Evolutionary conservation across 2,797 vertebrate species (phyloP), one percentile per base, ranked within the genome.

Genomic region (Oreortyx pictus): DNA sequence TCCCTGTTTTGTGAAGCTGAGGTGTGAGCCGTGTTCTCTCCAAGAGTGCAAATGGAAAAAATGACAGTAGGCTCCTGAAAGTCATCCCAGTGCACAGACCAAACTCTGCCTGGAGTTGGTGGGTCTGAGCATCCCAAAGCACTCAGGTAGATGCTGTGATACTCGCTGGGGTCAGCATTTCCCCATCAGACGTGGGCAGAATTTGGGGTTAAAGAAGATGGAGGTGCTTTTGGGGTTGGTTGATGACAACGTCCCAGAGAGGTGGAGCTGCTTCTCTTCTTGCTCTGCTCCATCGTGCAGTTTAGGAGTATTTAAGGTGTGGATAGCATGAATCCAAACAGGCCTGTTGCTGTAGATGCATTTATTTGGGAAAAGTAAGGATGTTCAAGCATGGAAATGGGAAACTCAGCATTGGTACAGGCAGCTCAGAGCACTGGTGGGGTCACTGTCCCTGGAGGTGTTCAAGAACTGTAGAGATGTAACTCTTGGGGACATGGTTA

Each of bases 71-170:
- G 75, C 68, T 62, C 14, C 18, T 5, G 20, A 71, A 75, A 60
- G 47, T 24, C 50, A 43, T 33, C 75, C 65, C 29, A 5, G 33
- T 0, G 70, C 35, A 14, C 46, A 14, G 16, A 57, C 50, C 16
- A 3, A 31, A 43, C 29, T 43, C 61, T 1, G 5, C 20, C 9
- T 0, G 2, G n/a, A 0, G 0, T 23, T 10, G 1, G 0, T 5
- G n/a, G 23, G 4, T 47, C 2, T 1, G 75, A 74, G 64, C 71
- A 27, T 47, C 79, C 52, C 31, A 6, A 1, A 2, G 39, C 46
- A 31, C 31, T 16, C 61, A 41, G 43, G 31, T 7, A n/a, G 22
- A 6, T 22, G 14, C 11, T 16, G 7, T 18, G 23, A 18, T 19
- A 18, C 14, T 7, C 4, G 4, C 27, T 16, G 22, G 9, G n/a